Evolutionary conservation across 1,140 invertebrate genomes (phyloP), one percentile per base, ranked within the genome.

Genomic region (Aricia agestis): DNA sequence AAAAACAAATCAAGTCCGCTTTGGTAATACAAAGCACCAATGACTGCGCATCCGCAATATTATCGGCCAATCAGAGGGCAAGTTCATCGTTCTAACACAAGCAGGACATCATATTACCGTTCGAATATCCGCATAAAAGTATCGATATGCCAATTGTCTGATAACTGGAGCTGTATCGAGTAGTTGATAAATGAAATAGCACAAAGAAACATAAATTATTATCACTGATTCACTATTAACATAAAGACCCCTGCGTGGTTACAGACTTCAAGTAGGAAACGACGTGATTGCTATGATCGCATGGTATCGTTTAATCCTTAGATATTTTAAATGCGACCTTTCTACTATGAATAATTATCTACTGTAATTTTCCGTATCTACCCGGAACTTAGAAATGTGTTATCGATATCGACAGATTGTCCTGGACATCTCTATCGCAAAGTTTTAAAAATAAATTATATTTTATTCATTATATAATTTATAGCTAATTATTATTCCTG

Each of bases 201-300:
- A 52, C 45, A 52, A 52, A 52, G 45, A 52, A 52, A 52, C 45
- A 52, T 52, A 11, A 52, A 52, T 52, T 52, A 52, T 52, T 52
- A 52, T 52, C 11, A 52, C 11, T 52, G 10, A 52, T 52, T 52
- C 45, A 52, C 45, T 52, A 52, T 13, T 52, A 52, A 15, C 11
- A 52, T 15, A 52, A 52, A 52, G 45, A 9, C 41, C 41, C 3
- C 13, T 52, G 36, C 52, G 52, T 58, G 17, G 58, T 59, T 19
- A 59, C 58, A 59, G 10, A 59, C 17, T 59, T 59, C 17, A 59
- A 9, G 0, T n/a, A 18, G 58, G n/a, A 18, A 18, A 6, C n/a
- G 58, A 18, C 15, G 1, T 59, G n/a, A 59, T 59, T 18, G 58
- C 6, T 5, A 59, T 18, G 45, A 59, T 5, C 58, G 58, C 6